A percentile compares a stretch with the other conserved stretches of the same genome.
Evolutionary conservation across 2,888 invertebrate species (phyloP).

Genomic region (Cephus pygmeus): DNA sequence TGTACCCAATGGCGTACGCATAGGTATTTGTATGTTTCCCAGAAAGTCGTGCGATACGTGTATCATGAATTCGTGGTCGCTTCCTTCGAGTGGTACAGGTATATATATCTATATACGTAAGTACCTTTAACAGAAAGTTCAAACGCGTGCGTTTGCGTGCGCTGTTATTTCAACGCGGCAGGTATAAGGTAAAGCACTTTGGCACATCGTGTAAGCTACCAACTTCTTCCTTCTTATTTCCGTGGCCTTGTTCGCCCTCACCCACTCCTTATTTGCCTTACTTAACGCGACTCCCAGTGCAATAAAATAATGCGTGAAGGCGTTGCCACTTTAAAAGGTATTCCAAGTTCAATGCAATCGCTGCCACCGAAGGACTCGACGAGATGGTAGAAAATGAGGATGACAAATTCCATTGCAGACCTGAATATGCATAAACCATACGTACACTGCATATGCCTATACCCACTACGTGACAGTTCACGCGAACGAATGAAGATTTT

Average conservation of each 20-base stretch:
- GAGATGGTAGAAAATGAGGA: neutral
- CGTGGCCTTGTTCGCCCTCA: constrained; percentile 20
- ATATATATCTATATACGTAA: constrained; percentile 11
- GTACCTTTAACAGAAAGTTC: constrained; percentile 36
- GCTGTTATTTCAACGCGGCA: constrained; percentile 34
- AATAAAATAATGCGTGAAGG: constrained; percentile 43
- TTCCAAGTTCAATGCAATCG: constrained; percentile 35
- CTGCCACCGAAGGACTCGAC: neutral
- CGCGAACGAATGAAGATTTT: too few relatives aligned
- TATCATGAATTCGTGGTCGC: constrained; percentile 21
- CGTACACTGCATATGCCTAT: neutral
- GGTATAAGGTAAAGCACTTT: constrained; percentile 53
- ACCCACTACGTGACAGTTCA: neutral
- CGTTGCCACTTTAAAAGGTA: constrained; percentile 42
- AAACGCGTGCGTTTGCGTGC: neutral
- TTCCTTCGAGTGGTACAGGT: constrained; percentile 11
- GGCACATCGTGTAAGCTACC: constrained; percentile 37
- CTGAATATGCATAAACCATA: neutral
- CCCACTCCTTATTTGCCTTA: constrained; percentile 45
- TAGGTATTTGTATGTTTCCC: neutral
- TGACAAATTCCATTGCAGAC: neutral
- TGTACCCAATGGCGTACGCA: neutral
- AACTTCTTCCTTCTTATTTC: constrained; percentile 25
- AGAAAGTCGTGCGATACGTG: constrained; percentile 10
- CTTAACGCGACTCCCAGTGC: constrained; percentile 41